phyloP scores from a whole-genome alignment of 2,113 vertebrate species.

The Lota lota region DNA sequence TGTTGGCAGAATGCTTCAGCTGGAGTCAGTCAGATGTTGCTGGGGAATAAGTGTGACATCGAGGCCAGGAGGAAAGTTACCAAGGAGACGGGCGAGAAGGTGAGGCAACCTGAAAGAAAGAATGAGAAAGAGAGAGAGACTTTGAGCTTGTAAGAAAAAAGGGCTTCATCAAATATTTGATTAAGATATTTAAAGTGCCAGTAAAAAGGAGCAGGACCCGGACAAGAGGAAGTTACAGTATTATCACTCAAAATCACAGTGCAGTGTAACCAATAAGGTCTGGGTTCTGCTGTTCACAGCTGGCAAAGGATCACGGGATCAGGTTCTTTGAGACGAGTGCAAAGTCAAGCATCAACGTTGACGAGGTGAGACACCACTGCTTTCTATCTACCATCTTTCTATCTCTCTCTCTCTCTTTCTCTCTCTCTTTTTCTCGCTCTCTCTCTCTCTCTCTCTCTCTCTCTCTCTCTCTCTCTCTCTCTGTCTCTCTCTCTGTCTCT shows the following conservation, averaged over 20 bases:
- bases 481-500: neutral
- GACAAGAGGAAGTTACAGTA: constrained; percentile 28
- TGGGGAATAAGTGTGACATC: constrained; percentile 94
- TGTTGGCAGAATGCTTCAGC: constrained; percentile 83
- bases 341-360: constrained; percentile 78
- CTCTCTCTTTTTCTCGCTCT: too few relatives aligned
- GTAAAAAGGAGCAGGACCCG: neutral
- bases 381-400: neutral
- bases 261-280: constrained; percentile 10
- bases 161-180: neutral
- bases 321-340: constrained; percentile 94
- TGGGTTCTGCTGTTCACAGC: constrained; percentile 63
- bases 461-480: too few relatives aligned
- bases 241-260: constrained; percentile 15
- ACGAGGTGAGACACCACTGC: constrained; percentile 67
- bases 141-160: neutral
- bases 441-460: too few relatives aligned
- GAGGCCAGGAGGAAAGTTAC: constrained; percentile 84
- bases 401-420: too few relatives aligned
- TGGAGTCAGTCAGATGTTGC: constrained; percentile 85
- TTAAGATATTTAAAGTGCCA: neutral
- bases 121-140: neutral
- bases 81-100: constrained; percentile 84
- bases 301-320: constrained; percentile 88
- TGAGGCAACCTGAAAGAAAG: constrained; percentile 46